A percentile compares a stretch with the other conserved stretches of the same genome.
phyloP scores from a whole-genome alignment of 2,888 invertebrate genomes.

The Antitype chi region DNA sequence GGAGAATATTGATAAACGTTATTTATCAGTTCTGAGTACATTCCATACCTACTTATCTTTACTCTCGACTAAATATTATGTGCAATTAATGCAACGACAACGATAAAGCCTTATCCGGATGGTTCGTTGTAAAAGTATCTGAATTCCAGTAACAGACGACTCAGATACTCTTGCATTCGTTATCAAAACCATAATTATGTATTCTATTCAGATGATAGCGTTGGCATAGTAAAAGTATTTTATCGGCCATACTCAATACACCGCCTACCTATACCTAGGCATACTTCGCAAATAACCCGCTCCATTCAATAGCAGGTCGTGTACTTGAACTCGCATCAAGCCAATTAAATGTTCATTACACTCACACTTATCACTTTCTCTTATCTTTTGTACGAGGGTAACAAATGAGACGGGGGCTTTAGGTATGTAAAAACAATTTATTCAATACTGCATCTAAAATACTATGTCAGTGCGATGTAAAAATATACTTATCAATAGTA shows the following conservation, averaged over 20 bases:
- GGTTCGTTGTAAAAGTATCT: background rate
- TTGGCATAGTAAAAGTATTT: conserved; percentile 26
- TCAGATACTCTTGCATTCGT: background rate
- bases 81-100: conserved; percentile 10
- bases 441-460: conserved; percentile 78
- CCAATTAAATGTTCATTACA: conserved; percentile 65
- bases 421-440: conserved; percentile 78
- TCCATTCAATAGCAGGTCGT: conserved; percentile 60
- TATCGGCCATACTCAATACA: conserved; percentile 32
- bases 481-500: conserved; percentile 71
- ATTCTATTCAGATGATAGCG: conserved; percentile 10
- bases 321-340: conserved; percentile 63
- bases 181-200: conserved; percentile 3
- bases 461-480: conserved; percentile 81
- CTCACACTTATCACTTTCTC: conserved; percentile 62
- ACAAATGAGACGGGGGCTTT: conserved; percentile 64
- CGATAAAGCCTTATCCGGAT: conserved; percentile 10
- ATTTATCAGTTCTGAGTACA: background rate
- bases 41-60: background rate
- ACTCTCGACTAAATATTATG: background rate
- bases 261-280: conserved; percentile 22
- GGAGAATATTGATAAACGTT: background rate
- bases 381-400: conserved; percentile 57
- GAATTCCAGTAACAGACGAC: conserved; percentile 2
- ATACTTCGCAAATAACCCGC: conserved; percentile 36